These are phyloP conservation scores for Plagodis pulveraria DNA, from an alignment of 2,888 invertebrate species.

Conservation along the genomic window DNA sequence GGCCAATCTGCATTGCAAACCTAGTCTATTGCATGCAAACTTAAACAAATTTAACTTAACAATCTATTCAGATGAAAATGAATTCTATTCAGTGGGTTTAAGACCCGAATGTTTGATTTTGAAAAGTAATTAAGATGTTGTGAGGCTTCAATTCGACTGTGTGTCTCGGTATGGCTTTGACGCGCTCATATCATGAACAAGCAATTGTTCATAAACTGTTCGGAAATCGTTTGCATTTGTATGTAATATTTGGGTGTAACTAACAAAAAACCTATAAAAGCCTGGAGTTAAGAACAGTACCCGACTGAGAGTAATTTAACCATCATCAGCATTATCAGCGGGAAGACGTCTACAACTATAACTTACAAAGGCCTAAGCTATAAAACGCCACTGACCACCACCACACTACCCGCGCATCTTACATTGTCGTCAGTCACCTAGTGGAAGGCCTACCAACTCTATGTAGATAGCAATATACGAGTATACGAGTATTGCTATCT, in stretches of 20 bases:
- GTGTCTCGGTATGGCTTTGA: slow-evolving; percentile 65
- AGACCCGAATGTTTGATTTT: not conserved
- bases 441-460: no score
- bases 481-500: no score
- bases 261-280: not conserved
- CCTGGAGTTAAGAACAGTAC: no score
- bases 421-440: no score
- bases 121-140: not conserved
- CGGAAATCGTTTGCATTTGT: slow-evolving; percentile 42
- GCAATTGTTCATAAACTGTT: slow-evolving; percentile 56
- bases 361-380: no score
- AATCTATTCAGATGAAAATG: not conserved
- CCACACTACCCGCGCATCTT: no score
- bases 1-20: slow-evolving; percentile 79
- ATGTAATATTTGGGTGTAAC: not conserved
- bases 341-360: no score
- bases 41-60: slow-evolving; percentile 11
- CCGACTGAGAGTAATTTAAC: no score
- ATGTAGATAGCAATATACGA: no score
- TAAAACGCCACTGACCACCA: no score
- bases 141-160: slow-evolving; percentile 14
- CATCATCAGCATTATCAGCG: no score
- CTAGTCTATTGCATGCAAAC: slow-evolving; percentile 27
- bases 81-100: not conserved
- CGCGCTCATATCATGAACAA: slow-evolving; percentile 62